A percentile compares a stretch with the other conserved stretches of the same genome.
phyloP scores from a whole-genome alignment of 2,797 vertebrate genomes.

The Mergus octosetaceus region DNA sequence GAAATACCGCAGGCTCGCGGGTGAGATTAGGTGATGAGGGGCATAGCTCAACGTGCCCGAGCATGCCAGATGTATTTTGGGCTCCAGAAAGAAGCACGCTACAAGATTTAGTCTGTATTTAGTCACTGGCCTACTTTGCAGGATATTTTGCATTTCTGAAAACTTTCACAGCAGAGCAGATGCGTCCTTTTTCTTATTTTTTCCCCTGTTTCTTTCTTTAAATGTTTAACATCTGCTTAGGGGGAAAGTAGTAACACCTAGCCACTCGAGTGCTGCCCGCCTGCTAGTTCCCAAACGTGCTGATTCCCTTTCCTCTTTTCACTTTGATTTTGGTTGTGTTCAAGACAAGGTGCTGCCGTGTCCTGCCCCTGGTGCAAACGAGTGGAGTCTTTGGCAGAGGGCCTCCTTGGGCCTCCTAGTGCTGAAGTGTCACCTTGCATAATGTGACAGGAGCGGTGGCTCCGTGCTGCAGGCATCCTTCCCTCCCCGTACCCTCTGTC shows the following conservation, averaged over 20 bases:
- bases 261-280: not conserved
- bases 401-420: not conserved
- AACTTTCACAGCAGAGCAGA: slow-evolving; percentile 30
- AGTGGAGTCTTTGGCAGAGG: not conserved
- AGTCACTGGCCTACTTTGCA: slow-evolving; percentile 55
- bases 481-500: not conserved
- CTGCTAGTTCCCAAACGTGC: not conserved
- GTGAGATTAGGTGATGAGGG: slow-evolving; percentile 55
- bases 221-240: not conserved
- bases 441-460: not conserved
- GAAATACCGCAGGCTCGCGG: not conserved
- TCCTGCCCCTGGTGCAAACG: not conserved
- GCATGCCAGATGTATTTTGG: slow-evolving; percentile 62
- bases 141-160: slow-evolving; percentile 57
- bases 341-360: not conserved
- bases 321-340: not conserved
- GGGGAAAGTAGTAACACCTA: not conserved
- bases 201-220: not conserved
- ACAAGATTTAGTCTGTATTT: slow-evolving; percentile 60
- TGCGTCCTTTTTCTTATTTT: not conserved
- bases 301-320: not conserved
- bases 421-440: not conserved
- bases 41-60: slow-evolving; percentile 1
- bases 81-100: slow-evolving; percentile 32
- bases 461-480: not conserved